Base-by-base conservation (phyloP, 2,888 invertebrate species). In the Theretra japonica region DNA sequence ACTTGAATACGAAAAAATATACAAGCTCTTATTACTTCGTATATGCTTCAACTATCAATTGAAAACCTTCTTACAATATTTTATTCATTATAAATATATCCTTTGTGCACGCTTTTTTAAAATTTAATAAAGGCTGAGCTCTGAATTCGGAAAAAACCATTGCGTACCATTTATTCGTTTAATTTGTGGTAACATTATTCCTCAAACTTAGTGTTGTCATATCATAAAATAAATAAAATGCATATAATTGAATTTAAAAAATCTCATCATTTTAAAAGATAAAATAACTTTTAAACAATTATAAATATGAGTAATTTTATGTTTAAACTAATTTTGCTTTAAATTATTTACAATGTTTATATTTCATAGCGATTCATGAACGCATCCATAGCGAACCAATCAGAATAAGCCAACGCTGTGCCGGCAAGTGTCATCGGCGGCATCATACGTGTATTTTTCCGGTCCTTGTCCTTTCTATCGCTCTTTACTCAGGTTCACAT, bases 381-480 rank as follows among this genome's bases (percentile, higher is more conserved):
- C 89, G 91, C 83, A 81, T 53, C 73, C 1, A 62, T 77, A 83
- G 79, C 70, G 8, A 73, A 82, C 94, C 94, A 95, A 95, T 95
- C 87, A 90, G 83, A 91, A 88, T 83, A 79, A 77, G 95, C 91
- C 95, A 95, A 93, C 94, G 88, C 93, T 91, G 86, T 91, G 89
- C 89, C 92, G 92, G 90, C 86, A 85, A 87, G 85, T 92, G 92
- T 94, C 93, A 94, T 86, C 83, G 84, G 83, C 83, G 85, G 91
- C 90, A 89, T 91, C 90, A 89, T 94, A 94, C 94, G 94, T 94
- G 94, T 94, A 93, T 93, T 94, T 91, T 94, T 93, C 90, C 92
- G 93, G 93, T 93, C 86, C 90, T 90, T 89, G 90, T 89, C 87
- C 89, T 88, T 84, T 83, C 78, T 75, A 76, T 76, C 75, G 72